phyloP scores from a whole-genome alignment of 2,888 invertebrate genomes.

The Sarcophaga caerulescens region DNA sequence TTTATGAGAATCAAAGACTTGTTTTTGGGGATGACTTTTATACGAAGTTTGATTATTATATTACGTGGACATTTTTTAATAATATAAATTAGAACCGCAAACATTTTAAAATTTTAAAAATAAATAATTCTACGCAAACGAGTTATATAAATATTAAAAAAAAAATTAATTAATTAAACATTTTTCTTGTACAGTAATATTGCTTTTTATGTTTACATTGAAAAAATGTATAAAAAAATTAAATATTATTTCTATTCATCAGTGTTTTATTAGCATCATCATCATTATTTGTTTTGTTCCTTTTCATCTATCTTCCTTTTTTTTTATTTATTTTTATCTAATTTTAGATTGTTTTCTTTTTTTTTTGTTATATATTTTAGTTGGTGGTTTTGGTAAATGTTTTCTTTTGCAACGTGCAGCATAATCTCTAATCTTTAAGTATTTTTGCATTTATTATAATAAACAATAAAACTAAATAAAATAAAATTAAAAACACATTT shows the following conservation, averaged over 20 bases:
- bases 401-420: constrained; percentile 70
- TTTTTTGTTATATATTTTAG: constrained; percentile 76
- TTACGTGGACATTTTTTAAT: background rate
- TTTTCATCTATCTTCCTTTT: constrained; percentile 68
- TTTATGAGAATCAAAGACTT: constrained; percentile 6
- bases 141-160: constrained; percentile 55
- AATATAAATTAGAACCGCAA: too few relatives aligned
- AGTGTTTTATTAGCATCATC: constrained; percentile 61
- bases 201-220: constrained; percentile 48
- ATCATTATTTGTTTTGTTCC: constrained; percentile 66
- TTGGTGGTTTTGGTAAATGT: constrained; percentile 80
- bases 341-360: constrained; percentile 75
- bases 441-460: constrained; percentile 57
- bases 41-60: background rate
- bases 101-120: background rate
- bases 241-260: constrained; percentile 32
- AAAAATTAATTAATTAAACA: background rate
- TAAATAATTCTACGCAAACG: constrained; percentile 51
- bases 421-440: constrained; percentile 66
- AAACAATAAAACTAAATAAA: constrained; percentile 55
- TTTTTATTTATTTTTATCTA: constrained; percentile 74
- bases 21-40: constrained; percentile 4
- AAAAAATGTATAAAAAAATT: background rate
- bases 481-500: constrained; percentile 72
- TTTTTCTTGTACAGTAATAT: constrained; percentile 52